Evolutionary conservation across 2,113 vertebrate species (phyloP).

Genomic region (Pseudois nayaur): DNA sequence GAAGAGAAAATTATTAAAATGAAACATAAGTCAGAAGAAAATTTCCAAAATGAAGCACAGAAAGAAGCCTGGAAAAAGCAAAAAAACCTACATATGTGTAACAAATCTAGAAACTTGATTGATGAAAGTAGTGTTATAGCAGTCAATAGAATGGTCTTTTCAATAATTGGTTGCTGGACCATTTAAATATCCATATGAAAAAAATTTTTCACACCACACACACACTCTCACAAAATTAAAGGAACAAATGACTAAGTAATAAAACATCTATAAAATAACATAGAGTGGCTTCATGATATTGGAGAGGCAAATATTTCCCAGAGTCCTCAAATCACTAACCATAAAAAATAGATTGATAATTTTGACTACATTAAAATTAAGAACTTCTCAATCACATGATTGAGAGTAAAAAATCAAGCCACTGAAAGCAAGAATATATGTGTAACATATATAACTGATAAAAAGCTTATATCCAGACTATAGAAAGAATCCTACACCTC

Average conservation of each 20-base stretch:
- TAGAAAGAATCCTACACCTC: neutral
- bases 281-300: neutral
- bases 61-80: neutral
- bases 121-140: neutral
- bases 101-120: neutral
- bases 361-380: neutral
- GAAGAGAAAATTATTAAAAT: neutral
- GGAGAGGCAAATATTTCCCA: neutral
- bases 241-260: neutral
- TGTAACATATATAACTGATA: neutral
- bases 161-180: neutral
- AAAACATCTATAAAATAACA: neutral
- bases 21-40: neutral
- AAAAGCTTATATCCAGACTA: neutral
- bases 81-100: neutral
- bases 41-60: neutral
- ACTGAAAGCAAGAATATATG: neutral
- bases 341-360: neutral
- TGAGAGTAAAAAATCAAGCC: neutral
- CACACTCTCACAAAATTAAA: neutral
- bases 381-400: neutral
- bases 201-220: neutral
- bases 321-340: neutral
- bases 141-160: neutral
- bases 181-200: neutral